phyloP scores from a whole-genome alignment of 92 coral and sea anemone species.

The Bergia sp. region DNA sequence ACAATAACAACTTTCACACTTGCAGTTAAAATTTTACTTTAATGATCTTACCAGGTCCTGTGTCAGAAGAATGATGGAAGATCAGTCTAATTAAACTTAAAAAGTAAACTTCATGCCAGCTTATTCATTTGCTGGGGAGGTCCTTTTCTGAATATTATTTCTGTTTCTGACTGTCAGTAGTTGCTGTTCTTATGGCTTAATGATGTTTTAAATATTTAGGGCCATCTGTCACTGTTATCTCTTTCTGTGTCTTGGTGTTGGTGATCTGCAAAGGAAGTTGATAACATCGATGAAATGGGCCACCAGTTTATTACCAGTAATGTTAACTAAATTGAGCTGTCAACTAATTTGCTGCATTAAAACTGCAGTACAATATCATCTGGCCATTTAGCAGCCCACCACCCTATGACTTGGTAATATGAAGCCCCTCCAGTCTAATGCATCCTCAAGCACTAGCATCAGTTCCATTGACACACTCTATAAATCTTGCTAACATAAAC shows the following conservation, averaged over 20 bases:
- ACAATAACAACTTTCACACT: not conserved
- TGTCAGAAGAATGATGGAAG: not conserved
- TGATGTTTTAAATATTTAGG: not conserved
- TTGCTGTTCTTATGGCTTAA: not conserved
- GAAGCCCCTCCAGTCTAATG: too few relatives aligned
- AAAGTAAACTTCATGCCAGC: not conserved
- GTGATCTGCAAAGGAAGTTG: constrained; percentile 46
- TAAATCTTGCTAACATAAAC: too few relatives aligned
- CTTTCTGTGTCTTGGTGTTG: constrained; percentile 54
- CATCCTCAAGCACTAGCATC: too few relatives aligned
- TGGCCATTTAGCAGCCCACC: too few relatives aligned
- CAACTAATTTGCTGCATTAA: not conserved
- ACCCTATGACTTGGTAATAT: too few relatives aligned
- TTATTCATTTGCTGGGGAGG: not conserved
- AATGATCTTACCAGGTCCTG: constrained; percentile 8
- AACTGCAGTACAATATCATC: too few relatives aligned
- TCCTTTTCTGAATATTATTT: not conserved
- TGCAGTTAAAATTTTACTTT: constrained; percentile 14
- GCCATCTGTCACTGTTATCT: not conserved
- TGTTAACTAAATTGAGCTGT: not conserved
- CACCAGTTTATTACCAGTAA: not conserved
- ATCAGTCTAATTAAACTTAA: not conserved
- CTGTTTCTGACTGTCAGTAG: not conserved
- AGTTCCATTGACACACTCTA: too few relatives aligned
- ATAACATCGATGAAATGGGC: constrained; percentile 9